phyloP scores from a whole-genome alignment of 2,888 invertebrate species.

The Parascotia fuliginaria region DNA sequence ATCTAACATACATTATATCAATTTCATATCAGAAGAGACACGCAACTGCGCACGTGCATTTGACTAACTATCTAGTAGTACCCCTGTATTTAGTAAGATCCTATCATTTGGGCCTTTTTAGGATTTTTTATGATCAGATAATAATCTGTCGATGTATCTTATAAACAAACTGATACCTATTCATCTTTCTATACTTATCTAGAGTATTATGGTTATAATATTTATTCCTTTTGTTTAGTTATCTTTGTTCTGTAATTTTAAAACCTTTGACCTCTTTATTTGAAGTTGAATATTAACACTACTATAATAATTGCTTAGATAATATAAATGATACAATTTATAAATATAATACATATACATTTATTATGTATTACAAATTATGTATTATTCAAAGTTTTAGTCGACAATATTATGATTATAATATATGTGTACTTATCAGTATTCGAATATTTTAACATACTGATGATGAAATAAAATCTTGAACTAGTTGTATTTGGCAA shows the following conservation, averaged over 20 bases:
- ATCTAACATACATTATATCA: conserved; percentile 77
- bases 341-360: too few species aligned
- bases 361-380: too few species aligned
- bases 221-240: background rate
- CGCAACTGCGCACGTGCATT: conserved; percentile 53
- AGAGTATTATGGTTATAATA: background rate
- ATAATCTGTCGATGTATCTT: background rate
- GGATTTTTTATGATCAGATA: conserved; percentile 1
- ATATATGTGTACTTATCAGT: background rate
- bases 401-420: background rate
- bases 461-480: background rate
- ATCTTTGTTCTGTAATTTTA: background rate
- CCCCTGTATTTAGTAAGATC: conserved; percentile 24
- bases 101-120: conserved; percentile 25
- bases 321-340: too few species aligned
- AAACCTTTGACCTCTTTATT: too few species aligned
- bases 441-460: background rate
- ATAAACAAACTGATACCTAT: conserved; percentile 19
- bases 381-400: too few species aligned
- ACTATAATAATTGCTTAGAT: too few species aligned
- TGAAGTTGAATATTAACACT: too few species aligned
- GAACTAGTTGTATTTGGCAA: background rate
- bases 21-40: conserved; percentile 79
- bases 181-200: conserved; percentile 8
- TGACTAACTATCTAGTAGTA: conserved; percentile 26